These are phyloP conservation scores for Drosophila eohydei DNA, from an alignment of 2,888 invertebrate species.

Conservation along the genomic window DNA sequence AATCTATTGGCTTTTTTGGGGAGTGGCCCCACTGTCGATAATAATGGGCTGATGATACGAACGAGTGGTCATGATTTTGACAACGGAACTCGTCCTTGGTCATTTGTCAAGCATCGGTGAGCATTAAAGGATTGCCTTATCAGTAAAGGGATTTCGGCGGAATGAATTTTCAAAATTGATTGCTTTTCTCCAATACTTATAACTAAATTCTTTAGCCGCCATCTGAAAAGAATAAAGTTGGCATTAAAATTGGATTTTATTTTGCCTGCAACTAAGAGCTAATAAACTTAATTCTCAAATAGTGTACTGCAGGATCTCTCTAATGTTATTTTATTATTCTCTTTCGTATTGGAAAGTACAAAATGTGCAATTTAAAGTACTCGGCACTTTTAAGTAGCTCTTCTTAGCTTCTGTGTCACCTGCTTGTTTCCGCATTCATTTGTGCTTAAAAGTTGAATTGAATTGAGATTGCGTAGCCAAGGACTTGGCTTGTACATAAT, in stretches of 20 bases:
- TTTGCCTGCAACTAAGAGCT: background rate
- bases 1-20: background rate
- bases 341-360: background rate
- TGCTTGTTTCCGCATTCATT: background rate
- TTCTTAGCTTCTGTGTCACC: background rate
- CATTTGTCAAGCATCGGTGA: conserved; percentile 43
- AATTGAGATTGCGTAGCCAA: conserved; percentile 7
- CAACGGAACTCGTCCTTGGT: conserved; percentile 18
- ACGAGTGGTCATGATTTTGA: conserved; percentile 44
- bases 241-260: background rate
- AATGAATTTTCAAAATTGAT: conserved; percentile 18
- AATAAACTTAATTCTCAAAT: background rate
- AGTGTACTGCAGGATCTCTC: background rate
- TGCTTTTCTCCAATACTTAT: background rate
- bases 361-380: background rate
- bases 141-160: background rate
- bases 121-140: conserved; percentile 33
- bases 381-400: background rate
- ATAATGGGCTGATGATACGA: conserved; percentile 50
- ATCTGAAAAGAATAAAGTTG: background rate
- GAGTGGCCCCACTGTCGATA: conserved; percentile 11
- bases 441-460: conserved; percentile 12
- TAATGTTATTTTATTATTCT: background rate
- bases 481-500: background rate
- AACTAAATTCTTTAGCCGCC: background rate